phyloP scores from a whole-genome alignment of 1,140 invertebrate species.

The Drosophila baimaii region DNA sequence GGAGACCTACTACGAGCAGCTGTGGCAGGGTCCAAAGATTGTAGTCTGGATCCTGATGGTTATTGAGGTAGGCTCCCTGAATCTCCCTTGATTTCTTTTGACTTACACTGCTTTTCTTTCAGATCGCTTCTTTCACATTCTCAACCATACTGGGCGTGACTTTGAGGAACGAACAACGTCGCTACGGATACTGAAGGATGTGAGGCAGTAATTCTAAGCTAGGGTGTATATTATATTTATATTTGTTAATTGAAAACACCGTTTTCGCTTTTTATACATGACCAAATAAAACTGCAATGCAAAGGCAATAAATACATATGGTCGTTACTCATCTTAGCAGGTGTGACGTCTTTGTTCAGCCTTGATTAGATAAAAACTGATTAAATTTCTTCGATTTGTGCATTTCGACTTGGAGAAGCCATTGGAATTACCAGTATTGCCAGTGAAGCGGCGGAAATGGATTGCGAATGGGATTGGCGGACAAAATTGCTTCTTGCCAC shows the following conservation, averaged over 20 bases:
- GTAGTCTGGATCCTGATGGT: conserved; percentile 61
- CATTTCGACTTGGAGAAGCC: too few species aligned
- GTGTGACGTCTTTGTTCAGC: too few species aligned
- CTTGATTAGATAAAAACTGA: too few species aligned
- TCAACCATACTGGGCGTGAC: conserved; percentile 61
- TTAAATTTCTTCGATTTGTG: too few species aligned
- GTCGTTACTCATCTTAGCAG: too few species aligned
- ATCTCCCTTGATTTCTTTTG: not conserved
- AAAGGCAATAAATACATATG: too few species aligned
- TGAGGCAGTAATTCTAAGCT: not conserved
- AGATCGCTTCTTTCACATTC: conserved; percentile 57
- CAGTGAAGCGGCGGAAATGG: not conserved
- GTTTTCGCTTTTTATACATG: conserved; percentile 6
- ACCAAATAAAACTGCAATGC: conserved; percentile 3
- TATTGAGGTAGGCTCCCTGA: conserved; percentile 52
- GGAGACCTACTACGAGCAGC: conserved; percentile 26
- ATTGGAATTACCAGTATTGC: too few species aligned
- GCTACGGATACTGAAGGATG: conserved; percentile 50
- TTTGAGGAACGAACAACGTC: conserved; percentile 65
- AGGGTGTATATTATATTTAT: conserved; percentile 8
- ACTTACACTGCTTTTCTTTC: not conserved
- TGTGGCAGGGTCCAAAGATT: conserved; percentile 40
- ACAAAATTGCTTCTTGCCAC: not conserved
- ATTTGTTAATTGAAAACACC: not conserved
- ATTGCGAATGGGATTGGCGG: not conserved